A percentile compares a stretch with the other conserved stretches of the same genome.
Evolutionary conservation across 1,140 invertebrate genomes (phyloP).

Genomic region (Heliconius hewitsoni): DNA sequence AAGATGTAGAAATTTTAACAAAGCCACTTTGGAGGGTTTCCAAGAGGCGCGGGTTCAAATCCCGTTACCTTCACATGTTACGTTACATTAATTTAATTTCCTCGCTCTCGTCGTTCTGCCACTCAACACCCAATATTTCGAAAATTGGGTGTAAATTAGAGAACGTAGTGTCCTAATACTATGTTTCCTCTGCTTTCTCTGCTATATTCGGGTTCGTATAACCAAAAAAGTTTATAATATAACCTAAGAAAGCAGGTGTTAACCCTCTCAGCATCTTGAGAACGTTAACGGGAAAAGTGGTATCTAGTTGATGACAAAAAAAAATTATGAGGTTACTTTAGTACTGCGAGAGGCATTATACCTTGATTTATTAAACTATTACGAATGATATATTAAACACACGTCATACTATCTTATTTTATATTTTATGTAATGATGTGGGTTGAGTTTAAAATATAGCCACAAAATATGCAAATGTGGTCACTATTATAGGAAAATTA

Average conservation of each 20-base stretch:
- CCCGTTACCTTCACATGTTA: too few relatives aligned
- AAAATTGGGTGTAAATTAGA: too few relatives aligned
- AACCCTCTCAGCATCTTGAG: not conserved
- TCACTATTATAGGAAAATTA: not conserved
- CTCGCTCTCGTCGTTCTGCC: too few relatives aligned
- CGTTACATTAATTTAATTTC: too few relatives aligned
- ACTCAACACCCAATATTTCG: too few relatives aligned
- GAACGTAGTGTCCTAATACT: too few relatives aligned
- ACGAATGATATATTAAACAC: not conserved
- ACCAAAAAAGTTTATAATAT: too few relatives aligned
- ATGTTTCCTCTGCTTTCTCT: too few relatives aligned
- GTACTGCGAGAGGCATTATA: not conserved
- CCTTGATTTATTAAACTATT: not conserved
- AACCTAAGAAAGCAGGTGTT: not conserved
- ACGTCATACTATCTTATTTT: not conserved
- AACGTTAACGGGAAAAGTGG: not conserved
- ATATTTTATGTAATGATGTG: not conserved
- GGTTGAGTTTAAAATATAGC: not conserved
- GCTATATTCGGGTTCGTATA: too few relatives aligned
- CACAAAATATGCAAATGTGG: not conserved
- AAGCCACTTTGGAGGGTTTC: too few relatives aligned
- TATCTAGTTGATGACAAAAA: constrained; percentile 3
- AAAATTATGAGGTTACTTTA: not conserved
- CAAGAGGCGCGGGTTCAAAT: too few relatives aligned
- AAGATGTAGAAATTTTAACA: too few relatives aligned